These are phyloP conservation scores for Tortricodes alternella DNA, from an alignment of 2,888 invertebrate species.

Conservation along the genomic window DNA sequence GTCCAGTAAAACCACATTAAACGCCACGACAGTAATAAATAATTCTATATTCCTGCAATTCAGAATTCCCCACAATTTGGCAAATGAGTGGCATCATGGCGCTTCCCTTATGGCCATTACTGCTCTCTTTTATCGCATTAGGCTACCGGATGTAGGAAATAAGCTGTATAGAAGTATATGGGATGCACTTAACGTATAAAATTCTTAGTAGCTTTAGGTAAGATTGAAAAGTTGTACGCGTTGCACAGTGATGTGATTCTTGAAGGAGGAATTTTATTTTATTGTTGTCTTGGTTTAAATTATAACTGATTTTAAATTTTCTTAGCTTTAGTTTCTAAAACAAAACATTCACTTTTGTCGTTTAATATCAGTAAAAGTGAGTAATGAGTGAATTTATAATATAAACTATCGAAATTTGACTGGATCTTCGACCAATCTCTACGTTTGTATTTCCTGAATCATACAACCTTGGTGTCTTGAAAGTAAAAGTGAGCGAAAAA, in stretches of 20 bases:
- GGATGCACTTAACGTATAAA: background rate
- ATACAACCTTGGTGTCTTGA: no score
- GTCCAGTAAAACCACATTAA: slow-evolving; percentile 1
- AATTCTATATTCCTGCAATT: slow-evolving; percentile 26
- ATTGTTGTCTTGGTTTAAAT: no score
- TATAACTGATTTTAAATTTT: no score
- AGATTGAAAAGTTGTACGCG: background rate
- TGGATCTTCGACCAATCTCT: no score
- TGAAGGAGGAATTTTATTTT: background rate
- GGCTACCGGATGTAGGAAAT: slow-evolving; percentile 15
- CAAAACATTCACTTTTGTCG: no score
- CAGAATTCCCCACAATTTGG: slow-evolving; percentile 26
- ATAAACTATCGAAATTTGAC: no score
- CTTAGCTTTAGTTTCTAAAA: no score
- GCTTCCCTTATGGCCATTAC: slow-evolving; percentile 23
- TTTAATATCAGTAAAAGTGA: no score
- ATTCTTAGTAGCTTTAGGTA: background rate
- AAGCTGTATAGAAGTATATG: background rate
- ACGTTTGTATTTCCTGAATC: no score
- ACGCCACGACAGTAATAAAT: slow-evolving; percentile 17
- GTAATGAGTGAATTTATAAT: no score
- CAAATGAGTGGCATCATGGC: slow-evolving; percentile 30
- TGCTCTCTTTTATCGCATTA: slow-evolving; percentile 29
- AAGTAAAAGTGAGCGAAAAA: no score
- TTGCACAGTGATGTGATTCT: background rate